phyloP scores from a whole-genome alignment of 2,888 invertebrate genomes.

The Netelia inedita region DNA sequence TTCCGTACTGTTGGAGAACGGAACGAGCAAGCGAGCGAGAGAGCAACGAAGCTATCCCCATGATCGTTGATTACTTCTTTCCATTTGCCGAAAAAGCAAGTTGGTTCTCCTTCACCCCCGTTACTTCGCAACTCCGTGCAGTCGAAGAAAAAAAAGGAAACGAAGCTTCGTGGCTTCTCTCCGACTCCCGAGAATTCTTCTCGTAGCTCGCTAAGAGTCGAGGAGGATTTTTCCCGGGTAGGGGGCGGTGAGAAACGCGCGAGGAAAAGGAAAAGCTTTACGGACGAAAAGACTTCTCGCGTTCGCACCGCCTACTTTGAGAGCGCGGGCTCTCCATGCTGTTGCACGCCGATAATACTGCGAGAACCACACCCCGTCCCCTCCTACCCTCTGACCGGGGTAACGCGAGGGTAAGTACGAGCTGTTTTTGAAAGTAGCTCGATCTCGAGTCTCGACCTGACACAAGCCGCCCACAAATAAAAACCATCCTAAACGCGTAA shows the following conservation, averaged over 20 bases:
- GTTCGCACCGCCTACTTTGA: slow-evolving; percentile 66
- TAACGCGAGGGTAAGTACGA: slow-evolving; percentile 25
- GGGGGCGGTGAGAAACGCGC: slow-evolving; percentile 37
- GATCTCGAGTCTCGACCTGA: slow-evolving; percentile 56
- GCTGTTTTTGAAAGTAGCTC: slow-evolving; percentile 59
- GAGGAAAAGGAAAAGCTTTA: slow-evolving; percentile 62
- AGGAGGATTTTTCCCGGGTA: slow-evolving; percentile 32
- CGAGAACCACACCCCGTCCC: slow-evolving; percentile 6
- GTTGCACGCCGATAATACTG: slow-evolving; percentile 61
- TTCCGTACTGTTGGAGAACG: slow-evolving; percentile 10
- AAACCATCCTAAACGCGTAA: neutral
- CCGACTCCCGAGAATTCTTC: slow-evolving; percentile 39
- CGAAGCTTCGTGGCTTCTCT: slow-evolving; percentile 18
- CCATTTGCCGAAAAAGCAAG: slow-evolving; percentile 70
- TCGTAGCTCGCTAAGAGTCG: slow-evolving; percentile 50
- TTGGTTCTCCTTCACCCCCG: slow-evolving; percentile 49
- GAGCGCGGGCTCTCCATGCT: slow-evolving; percentile 46
- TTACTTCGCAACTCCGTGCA: slow-evolving; percentile 52
- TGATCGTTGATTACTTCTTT: slow-evolving; percentile 74
- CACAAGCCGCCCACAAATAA: slow-evolving; percentile 73
- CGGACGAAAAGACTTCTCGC: slow-evolving; percentile 62
- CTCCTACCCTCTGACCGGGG: neutral
- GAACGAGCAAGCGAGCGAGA: slow-evolving; percentile 30
- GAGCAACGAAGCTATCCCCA: slow-evolving; percentile 42
- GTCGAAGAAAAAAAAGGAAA: slow-evolving; percentile 26